A percentile compares a stretch with the other conserved stretches of the same genome.
phyloP scores from a whole-genome alignment of 2,113 vertebrate species.

The Leucopsar rothschildi region DNA sequence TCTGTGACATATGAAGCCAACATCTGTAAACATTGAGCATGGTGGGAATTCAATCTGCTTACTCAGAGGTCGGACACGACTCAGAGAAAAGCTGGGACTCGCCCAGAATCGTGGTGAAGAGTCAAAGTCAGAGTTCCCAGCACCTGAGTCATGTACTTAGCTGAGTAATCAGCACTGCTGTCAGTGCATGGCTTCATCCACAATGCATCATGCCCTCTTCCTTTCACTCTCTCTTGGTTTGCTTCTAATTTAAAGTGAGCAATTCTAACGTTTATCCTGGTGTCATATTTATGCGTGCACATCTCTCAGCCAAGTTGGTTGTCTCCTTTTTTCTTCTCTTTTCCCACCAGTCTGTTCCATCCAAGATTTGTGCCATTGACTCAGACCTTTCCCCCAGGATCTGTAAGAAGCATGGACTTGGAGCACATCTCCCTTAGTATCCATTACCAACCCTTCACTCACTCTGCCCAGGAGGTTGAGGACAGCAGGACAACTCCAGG shows the following conservation, averaged over 20 bases:
- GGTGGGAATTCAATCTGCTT: not conserved
- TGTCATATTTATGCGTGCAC: not conserved
- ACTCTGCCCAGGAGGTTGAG: not conserved
- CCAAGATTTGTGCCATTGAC: not conserved
- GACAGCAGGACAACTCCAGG: not conserved
- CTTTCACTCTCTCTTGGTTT: not conserved
- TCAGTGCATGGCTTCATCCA: not conserved
- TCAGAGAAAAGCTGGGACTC: conserved; percentile 12
- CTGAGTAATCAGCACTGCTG: conserved; percentile 8
- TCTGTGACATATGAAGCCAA: not conserved
- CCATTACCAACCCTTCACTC: not conserved
- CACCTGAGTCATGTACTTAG: conserved; percentile 26
- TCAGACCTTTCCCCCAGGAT: not conserved
- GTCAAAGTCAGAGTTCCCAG: conserved; percentile 18
- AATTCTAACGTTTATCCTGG: not conserved
- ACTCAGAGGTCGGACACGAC: not conserved
- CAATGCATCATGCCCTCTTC: not conserved
- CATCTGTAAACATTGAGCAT: not conserved
- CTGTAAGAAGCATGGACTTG: rapidly evolving
- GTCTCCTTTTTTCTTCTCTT: not conserved
- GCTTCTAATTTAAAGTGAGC: not conserved
- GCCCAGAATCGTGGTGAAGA: not conserved
- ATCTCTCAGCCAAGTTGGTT: not conserved
- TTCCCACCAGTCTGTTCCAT: not conserved
- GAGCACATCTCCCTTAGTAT: not conserved